A percentile compares a stretch with the other conserved stretches of the same genome.
Evolutionary conservation across 2,888 invertebrate species (phyloP).

Genomic region (Noctua janthina): DNA sequence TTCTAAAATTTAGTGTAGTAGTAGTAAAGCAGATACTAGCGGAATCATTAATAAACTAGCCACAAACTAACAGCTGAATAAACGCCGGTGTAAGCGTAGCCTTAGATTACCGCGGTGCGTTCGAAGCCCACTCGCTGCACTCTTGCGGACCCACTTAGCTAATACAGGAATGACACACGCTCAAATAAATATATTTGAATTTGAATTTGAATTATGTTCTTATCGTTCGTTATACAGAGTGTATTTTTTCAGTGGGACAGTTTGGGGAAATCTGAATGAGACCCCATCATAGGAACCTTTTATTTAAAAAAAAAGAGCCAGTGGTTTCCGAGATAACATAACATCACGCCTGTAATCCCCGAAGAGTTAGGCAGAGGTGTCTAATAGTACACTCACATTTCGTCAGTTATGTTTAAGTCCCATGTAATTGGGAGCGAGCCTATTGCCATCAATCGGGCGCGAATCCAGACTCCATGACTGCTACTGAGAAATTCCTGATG

Average conservation of each 20-base stretch:
- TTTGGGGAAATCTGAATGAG: background rate
- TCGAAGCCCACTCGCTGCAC: slow-evolving; percentile 44
- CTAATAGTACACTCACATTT: no score
- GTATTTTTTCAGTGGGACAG: background rate
- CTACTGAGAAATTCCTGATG: no score
- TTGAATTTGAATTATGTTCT: no score
- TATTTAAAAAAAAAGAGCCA: no score
- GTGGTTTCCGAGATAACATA: no score
- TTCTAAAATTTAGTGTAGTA: background rate
- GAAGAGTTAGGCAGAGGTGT: no score
- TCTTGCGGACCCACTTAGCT: slow-evolving; percentile 25
- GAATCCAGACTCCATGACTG: no score
- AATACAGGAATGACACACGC: slow-evolving; percentile 28
- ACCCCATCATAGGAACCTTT: background rate
- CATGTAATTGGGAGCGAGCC: no score
- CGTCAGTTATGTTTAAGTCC: no score
- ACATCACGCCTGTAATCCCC: no score
- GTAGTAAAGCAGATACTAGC: background rate
- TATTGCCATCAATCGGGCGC: no score
- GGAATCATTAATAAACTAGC: background rate
- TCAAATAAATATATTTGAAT: no score
- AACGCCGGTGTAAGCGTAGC: background rate
- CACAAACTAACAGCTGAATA: background rate
- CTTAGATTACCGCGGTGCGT: slow-evolving; percentile 25
- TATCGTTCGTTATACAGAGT: background rate